A percentile compares a stretch with the other conserved stretches of the same genome.
These are phyloP conservation scores for Poecilobothrus nobilitatus DNA, from an alignment of 2,888 invertebrate species.

Conservation along the genomic window DNA sequence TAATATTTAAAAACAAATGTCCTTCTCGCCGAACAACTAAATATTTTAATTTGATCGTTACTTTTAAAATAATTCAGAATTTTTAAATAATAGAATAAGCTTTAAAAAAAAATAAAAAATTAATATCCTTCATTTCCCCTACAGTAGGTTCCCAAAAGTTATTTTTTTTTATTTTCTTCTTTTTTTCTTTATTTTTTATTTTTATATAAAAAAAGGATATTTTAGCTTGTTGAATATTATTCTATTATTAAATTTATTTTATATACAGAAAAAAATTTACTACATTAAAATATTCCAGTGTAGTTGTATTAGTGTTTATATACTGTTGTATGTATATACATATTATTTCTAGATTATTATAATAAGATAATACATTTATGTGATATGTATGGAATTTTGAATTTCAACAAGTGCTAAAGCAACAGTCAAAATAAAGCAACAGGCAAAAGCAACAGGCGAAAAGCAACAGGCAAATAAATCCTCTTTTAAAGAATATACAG, in stretches of 20 bases:
- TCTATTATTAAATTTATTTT: neutral
- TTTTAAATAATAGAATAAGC: too few species aligned
- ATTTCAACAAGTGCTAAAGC: neutral
- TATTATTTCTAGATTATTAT: too few species aligned
- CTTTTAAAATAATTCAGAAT: too few species aligned
- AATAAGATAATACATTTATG: neutral
- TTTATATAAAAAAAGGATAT: neutral
- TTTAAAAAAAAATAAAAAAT: too few species aligned
- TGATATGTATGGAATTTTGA: too few species aligned
- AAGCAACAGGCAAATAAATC: neutral
- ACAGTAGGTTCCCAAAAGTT: too few species aligned
- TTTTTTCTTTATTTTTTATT: neutral
- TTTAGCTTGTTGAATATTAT: constrained; percentile 4
- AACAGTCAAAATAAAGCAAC: neutral
- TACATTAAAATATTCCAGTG: neutral
- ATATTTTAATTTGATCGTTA: too few species aligned
- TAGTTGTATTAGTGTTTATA: neutral
- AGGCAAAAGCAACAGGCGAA: neutral
- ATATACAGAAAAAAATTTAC: neutral
- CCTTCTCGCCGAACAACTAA: too few species aligned
- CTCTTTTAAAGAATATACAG: neutral
- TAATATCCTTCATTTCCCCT: too few species aligned
- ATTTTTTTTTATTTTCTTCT: too few species aligned
- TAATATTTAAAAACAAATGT: too few species aligned
- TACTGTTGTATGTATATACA: neutral